Base-by-base conservation (phyloP, 2,113 vertebrate species). In the Cercopithecus mona region DNA sequence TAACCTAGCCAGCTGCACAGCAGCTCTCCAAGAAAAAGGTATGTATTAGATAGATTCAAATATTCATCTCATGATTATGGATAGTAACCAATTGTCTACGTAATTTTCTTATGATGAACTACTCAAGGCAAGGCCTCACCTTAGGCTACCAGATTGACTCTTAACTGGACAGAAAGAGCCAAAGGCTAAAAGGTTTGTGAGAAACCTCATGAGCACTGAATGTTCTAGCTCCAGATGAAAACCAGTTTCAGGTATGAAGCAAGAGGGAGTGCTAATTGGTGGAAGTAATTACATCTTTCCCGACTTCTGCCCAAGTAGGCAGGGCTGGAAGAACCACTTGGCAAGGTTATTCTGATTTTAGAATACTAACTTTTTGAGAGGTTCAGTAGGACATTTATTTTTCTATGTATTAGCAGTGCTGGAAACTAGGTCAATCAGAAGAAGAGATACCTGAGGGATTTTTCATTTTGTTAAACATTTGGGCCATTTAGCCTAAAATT, bases 261-360 rank as follows among this genome's bases (percentile, higher is more conserved):
- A 97, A 97, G 61, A 64, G 43, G 76, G 76, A 59, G 35, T 30
- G 50, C 76, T 96, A 95, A 96, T 64, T 95, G 90, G 72, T 93
- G 88, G 70, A 93, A 95, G 40, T 96, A 96, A 97, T 97, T 82
- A 59, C 10, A 45, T 70, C 94, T 94, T 95, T 89, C 64, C 76
- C 5, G 61, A 84, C 80, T 45, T 76, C 40, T 84, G 52, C 73
- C 17, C 45, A 95, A 83, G 18, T 64, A 85, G 92, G 61, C 40
- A 64, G 55, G 30, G 45, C 50, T 93, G 72, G 52, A 40, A 92
- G 72, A 32, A 73, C 88, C 57, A 2, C 8, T 76, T 48, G 59
- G 50, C 87, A 94, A 81, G 78, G 6, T 38, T 95, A 45, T 93
- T 87, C 66, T 68, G 45, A 72, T 43, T 93, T 90, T 92, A 50